Evolutionary conservation across 2,113 vertebrate species (phyloP).

Genomic region (Ploceus nigricollis): DNA sequence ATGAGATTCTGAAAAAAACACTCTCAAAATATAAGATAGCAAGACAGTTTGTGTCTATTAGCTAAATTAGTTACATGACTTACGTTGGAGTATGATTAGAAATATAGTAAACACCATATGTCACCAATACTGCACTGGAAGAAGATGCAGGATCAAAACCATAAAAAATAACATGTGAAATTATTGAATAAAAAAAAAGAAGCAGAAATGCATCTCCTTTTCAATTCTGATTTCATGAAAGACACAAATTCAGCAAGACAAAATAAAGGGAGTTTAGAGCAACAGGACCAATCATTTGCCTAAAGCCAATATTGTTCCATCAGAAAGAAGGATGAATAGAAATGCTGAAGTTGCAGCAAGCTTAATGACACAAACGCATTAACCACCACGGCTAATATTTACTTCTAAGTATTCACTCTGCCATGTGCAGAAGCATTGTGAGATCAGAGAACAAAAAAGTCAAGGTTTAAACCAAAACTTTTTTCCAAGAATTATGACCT

Average conservation of each 20-base stretch:
- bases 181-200: background rate
- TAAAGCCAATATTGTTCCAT: background rate
- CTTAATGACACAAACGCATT: background rate
- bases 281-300: accelerated
- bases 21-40: background rate
- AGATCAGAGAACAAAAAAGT: background rate
- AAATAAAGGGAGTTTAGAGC: background rate
- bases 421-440: accelerated
- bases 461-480: background rate
- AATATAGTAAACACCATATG: background rate
- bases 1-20: background rate
- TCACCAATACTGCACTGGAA: background rate
- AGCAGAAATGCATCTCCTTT: background rate
- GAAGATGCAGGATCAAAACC: background rate
- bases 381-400: background rate
- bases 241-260: background rate
- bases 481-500: background rate
- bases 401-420: background rate
- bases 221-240: background rate
- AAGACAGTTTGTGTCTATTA: background rate
- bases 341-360: background rate
- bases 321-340: background rate
- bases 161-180: background rate
- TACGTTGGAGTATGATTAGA: background rate
- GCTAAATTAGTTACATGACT: background rate